A percentile compares a stretch with the other conserved stretches of the same genome.
Conservation (phyloP, 1,140 invertebrate genomes). For the Oreohelix idahoensis region DNA sequence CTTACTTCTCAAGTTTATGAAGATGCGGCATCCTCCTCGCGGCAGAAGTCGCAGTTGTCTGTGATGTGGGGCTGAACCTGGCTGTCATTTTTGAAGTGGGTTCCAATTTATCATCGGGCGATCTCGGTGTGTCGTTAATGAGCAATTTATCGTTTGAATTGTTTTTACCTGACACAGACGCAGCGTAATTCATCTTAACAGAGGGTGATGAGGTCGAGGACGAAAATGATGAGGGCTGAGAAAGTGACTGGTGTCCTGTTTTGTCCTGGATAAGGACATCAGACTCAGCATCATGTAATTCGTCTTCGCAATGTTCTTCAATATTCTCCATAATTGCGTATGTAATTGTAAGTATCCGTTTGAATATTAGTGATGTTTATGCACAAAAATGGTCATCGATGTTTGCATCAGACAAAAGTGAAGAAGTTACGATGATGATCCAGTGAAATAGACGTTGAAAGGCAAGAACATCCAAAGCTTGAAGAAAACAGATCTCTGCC, state of each 20-base stretch:
- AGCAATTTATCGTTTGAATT: neutral
- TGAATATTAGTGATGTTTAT: no score
- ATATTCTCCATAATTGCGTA: slow-evolving; percentile 9
- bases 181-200: neutral
- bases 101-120: neutral
- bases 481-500: no score
- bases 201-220: neutral
- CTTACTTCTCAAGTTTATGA: slow-evolving; percentile 2
- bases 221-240: neutral
- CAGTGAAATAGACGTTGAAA: no score
- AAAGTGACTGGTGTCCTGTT: neutral
- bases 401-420: no score
- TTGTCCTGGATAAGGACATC: neutral
- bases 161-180: neutral
- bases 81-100: neutral
- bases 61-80: neutral
- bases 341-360: no score
- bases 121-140: neutral
- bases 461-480: no score
- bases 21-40: neutral
- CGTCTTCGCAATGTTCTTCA: neutral
- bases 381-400: no score
- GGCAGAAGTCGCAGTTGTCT: neutral
- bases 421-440: no score
- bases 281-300: neutral